These are phyloP conservation scores for Phalacrocorax aristotelis DNA, from an alignment of 2,113 vertebrate genomes.

Conservation along the genomic window DNA sequence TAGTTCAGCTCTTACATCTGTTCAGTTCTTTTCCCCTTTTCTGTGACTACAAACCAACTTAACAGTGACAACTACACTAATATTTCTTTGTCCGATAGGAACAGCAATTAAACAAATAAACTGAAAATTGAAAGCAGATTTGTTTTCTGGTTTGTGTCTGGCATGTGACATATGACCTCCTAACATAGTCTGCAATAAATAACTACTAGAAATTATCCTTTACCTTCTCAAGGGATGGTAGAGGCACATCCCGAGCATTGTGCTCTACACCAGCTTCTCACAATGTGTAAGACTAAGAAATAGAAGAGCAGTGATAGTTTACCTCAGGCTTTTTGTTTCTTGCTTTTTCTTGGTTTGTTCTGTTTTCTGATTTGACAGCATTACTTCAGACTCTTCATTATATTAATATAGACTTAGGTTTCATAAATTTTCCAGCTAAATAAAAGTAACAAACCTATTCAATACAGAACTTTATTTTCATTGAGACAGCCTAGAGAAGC, in stretches of 20 bases:
- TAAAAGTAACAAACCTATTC: conserved; percentile 3
- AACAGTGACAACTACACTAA: neutral
- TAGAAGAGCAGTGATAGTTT: neutral
- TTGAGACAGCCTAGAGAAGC: neutral
- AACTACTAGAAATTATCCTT: neutral
- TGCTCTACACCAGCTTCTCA: neutral
- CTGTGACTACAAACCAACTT: neutral
- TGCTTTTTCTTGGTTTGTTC: neutral
- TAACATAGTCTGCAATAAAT: neutral
- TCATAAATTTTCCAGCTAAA: neutral
- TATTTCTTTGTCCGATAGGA: neutral
- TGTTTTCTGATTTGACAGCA: neutral
- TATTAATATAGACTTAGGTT: neutral
- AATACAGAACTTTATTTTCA: conserved; percentile 25
- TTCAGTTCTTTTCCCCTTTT: neutral
- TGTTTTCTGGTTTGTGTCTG: neutral
- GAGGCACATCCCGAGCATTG: neutral
- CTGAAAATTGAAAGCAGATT: neutral
- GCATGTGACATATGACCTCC: neutral
- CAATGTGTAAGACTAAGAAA: neutral
- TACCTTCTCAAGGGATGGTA: neutral
- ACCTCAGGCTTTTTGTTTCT: neutral
- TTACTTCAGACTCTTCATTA: conserved; percentile 4
- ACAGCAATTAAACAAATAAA: neutral
- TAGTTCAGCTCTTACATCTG: neutral